These are phyloP conservation scores for Bursaphelenchus mucronatus DNA, from an alignment of 1,140 invertebrate species.

Conservation along the genomic window DNA sequence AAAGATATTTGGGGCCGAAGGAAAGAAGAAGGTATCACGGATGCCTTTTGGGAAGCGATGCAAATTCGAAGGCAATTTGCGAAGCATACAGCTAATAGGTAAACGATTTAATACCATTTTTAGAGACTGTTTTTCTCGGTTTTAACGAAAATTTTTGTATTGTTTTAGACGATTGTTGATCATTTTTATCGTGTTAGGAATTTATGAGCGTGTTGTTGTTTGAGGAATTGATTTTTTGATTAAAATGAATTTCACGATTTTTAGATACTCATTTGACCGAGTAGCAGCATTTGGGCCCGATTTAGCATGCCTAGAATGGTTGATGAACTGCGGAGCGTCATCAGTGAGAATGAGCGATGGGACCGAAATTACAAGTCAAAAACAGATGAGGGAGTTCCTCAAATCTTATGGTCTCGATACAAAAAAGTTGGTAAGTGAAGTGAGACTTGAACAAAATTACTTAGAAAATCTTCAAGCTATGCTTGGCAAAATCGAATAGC, in stretches of 20 bases:
- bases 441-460: not conserved
- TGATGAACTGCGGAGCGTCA: constrained; percentile 57
- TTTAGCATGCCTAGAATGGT: constrained; percentile 57
- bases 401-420: constrained; percentile 29
- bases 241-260: not conserved
- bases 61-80: too few species aligned
- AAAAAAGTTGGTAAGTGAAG: constrained; percentile 21
- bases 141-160: too few species aligned
- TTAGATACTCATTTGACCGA: constrained; percentile 41
- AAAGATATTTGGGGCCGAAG: too few species aligned
- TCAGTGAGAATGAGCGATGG: constrained; percentile 52
- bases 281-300: constrained; percentile 51
- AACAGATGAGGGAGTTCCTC: constrained; percentile 50
- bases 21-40: too few species aligned
- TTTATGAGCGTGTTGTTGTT: constrained; percentile 4
- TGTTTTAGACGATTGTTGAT: too few species aligned
- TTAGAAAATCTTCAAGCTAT: too few species aligned
- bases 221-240: not conserved
- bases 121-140: too few species aligned
- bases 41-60: too few species aligned
- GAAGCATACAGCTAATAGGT: too few species aligned
- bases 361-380: constrained; percentile 31
- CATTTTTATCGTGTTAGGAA: too few species aligned
- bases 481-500: too few species aligned
- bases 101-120: too few species aligned